These are phyloP conservation scores for Brachionus rotundiformis DNA, from an alignment of 1,140 invertebrate species.

Conservation along the genomic window DNA sequence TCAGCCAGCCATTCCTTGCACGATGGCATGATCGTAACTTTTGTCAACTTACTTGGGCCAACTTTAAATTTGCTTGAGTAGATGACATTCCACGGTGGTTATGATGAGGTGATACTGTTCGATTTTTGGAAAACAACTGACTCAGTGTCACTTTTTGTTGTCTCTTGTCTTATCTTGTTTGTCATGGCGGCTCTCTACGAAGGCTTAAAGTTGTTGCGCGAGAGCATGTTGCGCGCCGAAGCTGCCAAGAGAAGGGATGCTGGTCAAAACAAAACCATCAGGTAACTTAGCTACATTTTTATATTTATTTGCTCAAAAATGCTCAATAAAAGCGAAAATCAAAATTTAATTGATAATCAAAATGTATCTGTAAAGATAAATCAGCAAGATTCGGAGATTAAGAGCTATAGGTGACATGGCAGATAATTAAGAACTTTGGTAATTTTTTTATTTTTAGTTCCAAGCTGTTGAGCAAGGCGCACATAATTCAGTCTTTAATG, in stretches of 20 bases:
- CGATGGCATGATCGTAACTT: slow-evolving; percentile 38
- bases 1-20: neutral
- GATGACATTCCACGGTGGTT: slow-evolving; percentile 51
- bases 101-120: slow-evolving; percentile 45
- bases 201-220: slow-evolving; percentile 54
- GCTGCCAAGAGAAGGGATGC: neutral
- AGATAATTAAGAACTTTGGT: neutral
- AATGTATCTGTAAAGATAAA: neutral
- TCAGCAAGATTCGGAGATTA: neutral
- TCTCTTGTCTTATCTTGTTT: slow-evolving; percentile 53
- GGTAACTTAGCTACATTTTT: neutral
- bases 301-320: neutral
- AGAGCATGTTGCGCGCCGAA: slow-evolving; percentile 42
- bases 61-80: neutral
- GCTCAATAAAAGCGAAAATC: slow-evolving; percentile 25
- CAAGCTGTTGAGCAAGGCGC: slow-evolving; percentile 62
- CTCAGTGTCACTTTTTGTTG: slow-evolving; percentile 45
- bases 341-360: slow-evolving; percentile 24
- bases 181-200: slow-evolving; percentile 54
- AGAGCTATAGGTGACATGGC: neutral
- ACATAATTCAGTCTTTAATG: slow-evolving; percentile 81
- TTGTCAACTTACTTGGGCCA: neutral
- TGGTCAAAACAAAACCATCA: neutral
- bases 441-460: slow-evolving; percentile 53
- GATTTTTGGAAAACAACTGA: slow-evolving; percentile 52